A percentile compares a stretch with the other conserved stretches of the same genome.
These are phyloP conservation scores for Trachurus trachurus DNA, from an alignment of 2,797 vertebrate genomes.

Conservation along the genomic window DNA sequence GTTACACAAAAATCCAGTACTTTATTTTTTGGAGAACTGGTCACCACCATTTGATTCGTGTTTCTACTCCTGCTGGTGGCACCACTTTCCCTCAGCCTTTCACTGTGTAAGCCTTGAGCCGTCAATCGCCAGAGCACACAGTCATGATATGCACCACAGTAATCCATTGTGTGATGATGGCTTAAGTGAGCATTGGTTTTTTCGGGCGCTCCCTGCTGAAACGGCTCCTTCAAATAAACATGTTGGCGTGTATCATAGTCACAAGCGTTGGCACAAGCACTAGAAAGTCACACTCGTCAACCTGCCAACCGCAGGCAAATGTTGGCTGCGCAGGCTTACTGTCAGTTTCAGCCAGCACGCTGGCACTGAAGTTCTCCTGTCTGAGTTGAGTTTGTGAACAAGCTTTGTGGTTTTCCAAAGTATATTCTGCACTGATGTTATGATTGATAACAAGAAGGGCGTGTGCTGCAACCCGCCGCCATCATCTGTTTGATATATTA, in stretches of 20 bases:
- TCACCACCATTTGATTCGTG: slow-evolving; percentile 15
- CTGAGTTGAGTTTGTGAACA: slow-evolving; percentile 47
- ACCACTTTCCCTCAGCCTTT: slow-evolving; percentile 7
- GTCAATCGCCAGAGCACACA: slow-evolving; percentile 15
- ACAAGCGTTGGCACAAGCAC: slow-evolving; percentile 54
- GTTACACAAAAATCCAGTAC: slow-evolving; percentile 1
- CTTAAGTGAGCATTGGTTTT: slow-evolving; percentile 46
- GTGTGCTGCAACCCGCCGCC: neutral
- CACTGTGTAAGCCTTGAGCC: slow-evolving; percentile 18
- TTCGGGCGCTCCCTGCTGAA: slow-evolving; percentile 30
- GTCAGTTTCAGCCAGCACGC: slow-evolving; percentile 41
- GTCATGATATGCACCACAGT: slow-evolving; percentile 12
- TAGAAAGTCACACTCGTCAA: slow-evolving; percentile 52
- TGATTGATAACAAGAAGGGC: slow-evolving; percentile 13
- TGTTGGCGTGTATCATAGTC: slow-evolving; percentile 45
- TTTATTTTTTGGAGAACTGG: slow-evolving; percentile 23
- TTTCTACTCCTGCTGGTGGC: slow-evolving; percentile 5
- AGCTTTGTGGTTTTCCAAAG: slow-evolving; percentile 20
- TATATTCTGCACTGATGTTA: slow-evolving; percentile 6
- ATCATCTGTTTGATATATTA: neutral
- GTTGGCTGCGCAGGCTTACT: slow-evolving; percentile 44
- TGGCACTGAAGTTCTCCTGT: slow-evolving; percentile 33
- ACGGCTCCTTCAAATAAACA: slow-evolving; percentile 28
- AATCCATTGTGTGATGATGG: slow-evolving; percentile 48
- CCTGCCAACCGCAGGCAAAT: slow-evolving; percentile 59